Percentiles rank a stretch among this genome's conserved stretches.
phyloP scores from a whole-genome alignment of 1,140 invertebrate genomes.

The Bombus confusus region DNA sequence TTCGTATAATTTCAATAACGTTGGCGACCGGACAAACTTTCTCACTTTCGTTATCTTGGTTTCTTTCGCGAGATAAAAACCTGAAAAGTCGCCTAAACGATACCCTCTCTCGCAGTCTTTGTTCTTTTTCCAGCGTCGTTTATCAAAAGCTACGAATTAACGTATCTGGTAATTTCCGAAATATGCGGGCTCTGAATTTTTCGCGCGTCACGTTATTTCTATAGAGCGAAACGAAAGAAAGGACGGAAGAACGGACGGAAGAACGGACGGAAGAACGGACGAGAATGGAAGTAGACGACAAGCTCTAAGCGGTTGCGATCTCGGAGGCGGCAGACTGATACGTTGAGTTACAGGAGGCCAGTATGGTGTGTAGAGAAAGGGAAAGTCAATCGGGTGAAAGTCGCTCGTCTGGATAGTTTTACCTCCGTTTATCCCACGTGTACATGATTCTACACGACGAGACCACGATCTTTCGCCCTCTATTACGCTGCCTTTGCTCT shows the following conservation, averaged over 20 bases:
- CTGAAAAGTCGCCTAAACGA: background rate
- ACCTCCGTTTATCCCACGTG: conserved; percentile 45
- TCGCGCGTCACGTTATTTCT: background rate
- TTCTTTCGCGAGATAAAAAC: background rate
- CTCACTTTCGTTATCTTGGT: background rate
- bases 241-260: too few relatives aligned
- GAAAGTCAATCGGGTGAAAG: conserved; percentile 75
- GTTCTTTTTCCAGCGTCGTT: background rate
- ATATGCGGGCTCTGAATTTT: background rate
- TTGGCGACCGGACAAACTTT: background rate
- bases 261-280: background rate
- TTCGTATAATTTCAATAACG: background rate
- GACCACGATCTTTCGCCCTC: conserved; percentile 22
- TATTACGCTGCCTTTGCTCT: background rate
- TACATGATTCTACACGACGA: conserved; percentile 28
- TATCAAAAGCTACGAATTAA: background rate
- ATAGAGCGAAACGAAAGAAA: background rate
- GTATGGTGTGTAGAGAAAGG: conserved; percentile 71
- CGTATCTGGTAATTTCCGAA: background rate
- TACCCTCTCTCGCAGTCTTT: background rate
- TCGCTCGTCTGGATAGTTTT: conserved; percentile 63
- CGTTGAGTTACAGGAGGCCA: conserved; percentile 51
- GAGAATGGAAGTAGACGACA: background rate
- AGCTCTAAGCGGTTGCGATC: background rate
- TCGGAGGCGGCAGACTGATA: background rate